Evolutionary conservation across 2,888 invertebrate genomes (phyloP), one percentile per base, ranked within the genome.

Genomic region (Oligia fasciuncula): DNA sequence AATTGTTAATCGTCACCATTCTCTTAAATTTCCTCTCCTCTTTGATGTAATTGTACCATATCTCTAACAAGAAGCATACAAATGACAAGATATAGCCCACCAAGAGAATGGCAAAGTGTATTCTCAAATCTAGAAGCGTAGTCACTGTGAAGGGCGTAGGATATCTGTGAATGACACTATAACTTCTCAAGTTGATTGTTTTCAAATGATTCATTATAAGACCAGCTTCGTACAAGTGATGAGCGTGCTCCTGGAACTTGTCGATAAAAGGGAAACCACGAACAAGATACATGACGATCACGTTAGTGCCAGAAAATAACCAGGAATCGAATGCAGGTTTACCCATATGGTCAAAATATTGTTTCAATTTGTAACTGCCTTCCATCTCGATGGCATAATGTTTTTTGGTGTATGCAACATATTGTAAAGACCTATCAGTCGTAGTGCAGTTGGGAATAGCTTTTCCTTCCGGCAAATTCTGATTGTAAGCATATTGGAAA

Each of bases 211-310:
- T 89, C 51, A 85, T 77, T 17, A 93, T 80, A 65, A 95, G 80
- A 13, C 95, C 95, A 4, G 90, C 85, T 83, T 95, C 95, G 54
- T 89, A 92, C 81, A 95, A 88, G 54, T 88, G 88, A 49, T 81
- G 80, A 19, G 91, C 90, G 71, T 92, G 87, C 9, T 83, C 83
- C 75, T 94, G 93, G 71, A 95, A 91, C 79, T 85, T 84, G 0
- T 91, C 68, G 40, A 75, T 88, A 11, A 93, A 89, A 35, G 93
- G 92, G 81, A 93, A 95, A 13, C 95, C 95, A 79, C 90, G 91
- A 4, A 78, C 87, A 46, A 92, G 76, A 76, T 92, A 94, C 80
- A 93, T 90, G n/a, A 90, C 89, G 43, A 92, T 87, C 17, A 87
- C 74, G 51, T 90, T 87, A 49, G 84, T 89, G 62, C 79, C 85